These are phyloP conservation scores for Cheilosia variabilis DNA, from an alignment of 2,888 invertebrate species.

Conservation along the genomic window DNA sequence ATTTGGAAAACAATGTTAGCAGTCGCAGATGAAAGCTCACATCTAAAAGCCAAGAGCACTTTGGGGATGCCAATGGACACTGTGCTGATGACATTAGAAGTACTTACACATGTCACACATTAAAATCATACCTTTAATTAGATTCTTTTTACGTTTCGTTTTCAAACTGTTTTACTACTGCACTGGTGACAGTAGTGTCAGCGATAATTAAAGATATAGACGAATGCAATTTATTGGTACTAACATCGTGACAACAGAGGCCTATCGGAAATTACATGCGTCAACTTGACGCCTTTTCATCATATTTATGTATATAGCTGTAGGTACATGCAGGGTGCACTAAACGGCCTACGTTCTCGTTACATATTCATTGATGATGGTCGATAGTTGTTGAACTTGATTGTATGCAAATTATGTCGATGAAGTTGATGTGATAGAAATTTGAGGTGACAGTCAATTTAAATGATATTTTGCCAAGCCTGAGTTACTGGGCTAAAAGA, in stretches of 20 bases:
- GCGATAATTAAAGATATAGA: not conserved
- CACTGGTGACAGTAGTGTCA: not conserved
- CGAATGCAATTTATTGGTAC: constrained; percentile 41
- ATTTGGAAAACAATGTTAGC: constrained; percentile 53
- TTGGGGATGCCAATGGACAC: constrained; percentile 19
- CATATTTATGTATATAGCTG: not conserved
- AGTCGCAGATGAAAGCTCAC: constrained; percentile 60
- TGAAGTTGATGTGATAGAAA: constrained; percentile 33
- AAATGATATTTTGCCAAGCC: not conserved
- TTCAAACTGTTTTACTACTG: constrained; percentile 50
- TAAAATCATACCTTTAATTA: constrained; percentile 48
- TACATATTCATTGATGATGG: constrained; percentile 55
- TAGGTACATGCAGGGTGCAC: not conserved
- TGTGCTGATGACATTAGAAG: constrained; percentile 29
- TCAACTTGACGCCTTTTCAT: constrained; percentile 37
- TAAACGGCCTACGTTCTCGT: constrained; percentile 33
- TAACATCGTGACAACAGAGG: constrained; percentile 6
- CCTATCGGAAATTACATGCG: constrained; percentile 35
- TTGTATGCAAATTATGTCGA: constrained; percentile 56
- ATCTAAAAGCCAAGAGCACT: constrained; percentile 8
- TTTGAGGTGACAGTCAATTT: constrained; percentile 46
- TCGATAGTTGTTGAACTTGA: constrained; percentile 46
- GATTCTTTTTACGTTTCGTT: constrained; percentile 13
- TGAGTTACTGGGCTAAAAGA: too few relatives aligned
- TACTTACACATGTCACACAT: constrained; percentile 19